Evolutionary conservation across 2,113 vertebrate genomes (phyloP), one percentile per base, ranked within the genome.

Genomic region (Suricata suricatta): DNA sequence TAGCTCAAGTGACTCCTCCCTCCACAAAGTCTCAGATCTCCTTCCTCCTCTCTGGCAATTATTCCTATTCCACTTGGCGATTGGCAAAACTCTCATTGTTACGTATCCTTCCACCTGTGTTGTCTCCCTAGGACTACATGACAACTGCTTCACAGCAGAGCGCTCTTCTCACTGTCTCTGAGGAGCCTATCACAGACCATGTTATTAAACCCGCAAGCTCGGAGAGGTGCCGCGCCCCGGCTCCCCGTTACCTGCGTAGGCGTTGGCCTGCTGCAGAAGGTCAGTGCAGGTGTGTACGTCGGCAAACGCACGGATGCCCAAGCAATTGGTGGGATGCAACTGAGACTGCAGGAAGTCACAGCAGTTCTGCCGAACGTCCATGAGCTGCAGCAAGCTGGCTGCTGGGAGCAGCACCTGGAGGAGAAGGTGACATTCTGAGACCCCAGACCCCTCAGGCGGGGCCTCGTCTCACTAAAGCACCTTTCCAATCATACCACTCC

Each of bases 331-430:
- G 97, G 99, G 99, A 74, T 99, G 99, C 92, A 99, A 98, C 99
- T 99, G 99, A 85, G 99, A 99, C 85, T 99, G 99, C 15, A 99
- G 99, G 97, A 99, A 99, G 97, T 99, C 99, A 64, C 99, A 99
- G 97, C 99, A 99, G 95, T 99, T 99, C 97, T 99, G 99, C 35
- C 99, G 99, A 9, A 99, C 99, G 5, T 99, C 99, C 99, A 99
- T 99, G 98, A 99, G 89, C 98, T 99, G 99, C 85, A 99, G 98
- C 97, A 99, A 99, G 64, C 99, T 99, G 87, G 99, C 99, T 90
- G 99, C 99, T 21, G 99, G 99, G 91, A 99, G 98, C 93, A 99
- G 98, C 60, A 99, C 99, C 99, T 99, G 98, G 38, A 95, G 97
- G 85, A 94, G 88, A 88, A 72, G 90, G 96, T 35, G 60, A 98